Evolutionary conservation across 2,888 invertebrate species (phyloP).

Genomic region (Bellardia bayeri): DNA sequence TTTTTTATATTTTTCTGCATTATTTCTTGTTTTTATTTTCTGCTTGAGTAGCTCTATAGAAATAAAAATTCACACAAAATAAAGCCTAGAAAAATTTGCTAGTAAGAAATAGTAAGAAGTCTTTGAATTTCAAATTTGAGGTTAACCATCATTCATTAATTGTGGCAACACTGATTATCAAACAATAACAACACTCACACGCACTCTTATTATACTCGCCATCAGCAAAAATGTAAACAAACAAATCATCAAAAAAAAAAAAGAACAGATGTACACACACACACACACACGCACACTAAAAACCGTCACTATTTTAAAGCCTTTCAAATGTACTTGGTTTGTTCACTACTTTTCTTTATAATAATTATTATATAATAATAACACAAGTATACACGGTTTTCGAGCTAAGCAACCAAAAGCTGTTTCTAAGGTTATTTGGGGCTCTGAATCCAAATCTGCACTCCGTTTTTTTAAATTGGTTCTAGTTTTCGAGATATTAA

Average conservation of each 20-base stretch:
- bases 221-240: background rate
- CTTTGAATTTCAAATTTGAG: conserved; percentile 60
- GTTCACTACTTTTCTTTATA: background rate
- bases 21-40: conserved; percentile 57
- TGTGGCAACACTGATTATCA: conserved; percentile 49
- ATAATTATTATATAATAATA: no score
- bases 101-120: conserved; percentile 8
- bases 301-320: background rate
- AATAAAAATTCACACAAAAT: background rate
- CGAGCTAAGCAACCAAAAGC: no score
- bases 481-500: no score
- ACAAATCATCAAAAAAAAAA: background rate
- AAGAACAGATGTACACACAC: background rate
- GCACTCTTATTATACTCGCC: background rate
- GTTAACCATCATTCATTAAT: conserved; percentile 48
- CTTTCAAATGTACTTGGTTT: conserved; percentile 15
- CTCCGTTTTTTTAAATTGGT: no score
- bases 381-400: no score
- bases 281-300: no score
- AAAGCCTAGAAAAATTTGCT: background rate
- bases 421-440: no score
- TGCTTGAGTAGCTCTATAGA: conserved; percentile 54
- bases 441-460: no score
- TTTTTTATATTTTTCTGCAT: background rate
- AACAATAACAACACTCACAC: background rate